Percentiles rank a stretch among this genome's conserved stretches.
Conservation (phyloP, 2,888 invertebrate species). For the Chironomus tentans region DNA sequence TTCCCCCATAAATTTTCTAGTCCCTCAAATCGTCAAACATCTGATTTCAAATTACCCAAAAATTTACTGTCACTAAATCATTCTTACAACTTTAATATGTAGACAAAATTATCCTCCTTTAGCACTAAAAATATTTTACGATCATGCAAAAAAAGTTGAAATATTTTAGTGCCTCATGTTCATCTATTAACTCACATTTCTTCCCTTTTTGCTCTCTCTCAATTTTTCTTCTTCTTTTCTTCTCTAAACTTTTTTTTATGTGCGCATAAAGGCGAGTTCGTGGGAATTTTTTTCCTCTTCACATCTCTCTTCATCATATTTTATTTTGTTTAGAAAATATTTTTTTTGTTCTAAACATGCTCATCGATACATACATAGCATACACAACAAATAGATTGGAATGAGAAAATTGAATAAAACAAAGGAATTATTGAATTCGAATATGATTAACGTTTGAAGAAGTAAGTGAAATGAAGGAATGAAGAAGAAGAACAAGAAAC, state of each 20-base stretch:
- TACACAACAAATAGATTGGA: not conserved
- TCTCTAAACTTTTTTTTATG: not conserved
- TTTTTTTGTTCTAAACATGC: not conserved
- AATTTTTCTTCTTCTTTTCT: not conserved
- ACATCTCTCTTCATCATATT: not conserved
- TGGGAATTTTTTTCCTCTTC: conserved; percentile 5
- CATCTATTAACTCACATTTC: not conserved
- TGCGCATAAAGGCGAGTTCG: not conserved
- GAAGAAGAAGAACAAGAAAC: not conserved
- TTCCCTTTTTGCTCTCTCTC: not conserved
- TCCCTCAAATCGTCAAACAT: too few species aligned
- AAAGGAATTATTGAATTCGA: conserved; percentile 13
- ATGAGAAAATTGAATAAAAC: not conserved
- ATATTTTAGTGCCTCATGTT: too few species aligned
- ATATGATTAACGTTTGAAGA: conserved; percentile 5
- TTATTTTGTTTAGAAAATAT: not conserved
- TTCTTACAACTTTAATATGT: too few species aligned
- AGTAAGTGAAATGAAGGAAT: not conserved
- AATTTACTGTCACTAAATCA: too few species aligned
- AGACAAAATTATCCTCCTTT: too few species aligned
- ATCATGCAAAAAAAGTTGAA: too few species aligned
- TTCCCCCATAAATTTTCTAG: too few species aligned
- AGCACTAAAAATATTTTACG: too few species aligned
- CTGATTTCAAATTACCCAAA: too few species aligned
- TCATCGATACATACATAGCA: not conserved